phyloP scores from a whole-genome alignment of 2,113 vertebrate genomes.

The Narcine bancroftii region DNA sequence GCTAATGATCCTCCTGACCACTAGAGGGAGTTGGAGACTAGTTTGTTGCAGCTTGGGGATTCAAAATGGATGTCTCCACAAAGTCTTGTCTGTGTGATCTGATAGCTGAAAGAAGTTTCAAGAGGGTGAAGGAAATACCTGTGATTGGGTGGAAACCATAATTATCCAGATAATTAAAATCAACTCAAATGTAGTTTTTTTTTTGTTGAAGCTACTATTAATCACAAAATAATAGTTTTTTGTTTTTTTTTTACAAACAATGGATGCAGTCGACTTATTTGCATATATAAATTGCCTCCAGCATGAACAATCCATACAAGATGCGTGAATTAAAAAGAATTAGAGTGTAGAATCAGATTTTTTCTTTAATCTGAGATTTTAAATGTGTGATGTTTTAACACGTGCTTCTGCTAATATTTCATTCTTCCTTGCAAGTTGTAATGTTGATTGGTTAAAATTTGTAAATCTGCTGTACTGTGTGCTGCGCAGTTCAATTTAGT shows the following conservation, averaged over 20 bases:
- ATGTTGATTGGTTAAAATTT: constrained; percentile 3
- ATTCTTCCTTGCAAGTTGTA: not conserved
- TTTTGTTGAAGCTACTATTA: not conserved
- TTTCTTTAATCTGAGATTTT: not conserved
- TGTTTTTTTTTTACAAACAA: not conserved
- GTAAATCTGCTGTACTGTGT: not conserved
- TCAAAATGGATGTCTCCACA: too few species aligned
- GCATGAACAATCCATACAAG: not conserved
- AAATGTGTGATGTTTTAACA: not conserved
- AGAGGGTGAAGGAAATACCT: too few species aligned
- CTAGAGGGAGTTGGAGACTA: too few species aligned
- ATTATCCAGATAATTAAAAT: not conserved
- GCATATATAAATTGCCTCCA: not conserved
- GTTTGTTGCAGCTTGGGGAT: too few species aligned
- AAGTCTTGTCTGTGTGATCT: too few species aligned
- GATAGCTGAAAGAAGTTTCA: too few species aligned
- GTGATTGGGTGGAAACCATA: too few species aligned
- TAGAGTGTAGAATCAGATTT: not conserved
- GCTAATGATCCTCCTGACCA: too few species aligned
- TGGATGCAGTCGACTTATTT: not conserved
- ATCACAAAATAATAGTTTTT: not conserved
- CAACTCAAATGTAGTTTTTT: not conserved
- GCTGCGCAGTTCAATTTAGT: too few species aligned
- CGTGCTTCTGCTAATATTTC: constrained; percentile 2
- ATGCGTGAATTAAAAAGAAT: not conserved